A percentile compares a stretch with the other conserved stretches of the same genome.
phyloP scores from a whole-genome alignment of 1,140 invertebrate genomes.

The Brachionus sp. region DNA sequence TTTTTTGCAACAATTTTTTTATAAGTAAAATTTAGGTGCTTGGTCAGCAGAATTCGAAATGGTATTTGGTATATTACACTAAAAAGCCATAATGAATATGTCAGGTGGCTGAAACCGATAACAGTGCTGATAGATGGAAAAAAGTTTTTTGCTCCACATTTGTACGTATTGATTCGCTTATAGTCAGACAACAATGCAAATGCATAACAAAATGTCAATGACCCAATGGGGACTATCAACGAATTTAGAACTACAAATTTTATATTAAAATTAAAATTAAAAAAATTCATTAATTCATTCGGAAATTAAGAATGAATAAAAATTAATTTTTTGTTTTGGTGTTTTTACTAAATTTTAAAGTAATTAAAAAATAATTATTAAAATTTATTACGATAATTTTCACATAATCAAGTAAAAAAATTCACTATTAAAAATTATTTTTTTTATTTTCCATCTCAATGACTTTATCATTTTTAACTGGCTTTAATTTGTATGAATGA shows the following conservation, averaged over 20 bases:
- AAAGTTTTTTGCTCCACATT: conserved; percentile 18
- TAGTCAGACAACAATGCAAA: background rate
- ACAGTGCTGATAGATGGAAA: background rate
- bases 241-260: background rate
- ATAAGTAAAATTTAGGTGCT: background rate
- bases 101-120: background rate
- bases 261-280: conserved; percentile 13
- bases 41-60: background rate
- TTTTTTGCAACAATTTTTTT: conserved; percentile 2
- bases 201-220: background rate
- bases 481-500: background rate
- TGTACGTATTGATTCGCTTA: background rate
- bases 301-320: background rate
- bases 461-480: background rate
- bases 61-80: background rate
- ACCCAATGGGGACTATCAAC: background rate
- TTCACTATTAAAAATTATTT: background rate
- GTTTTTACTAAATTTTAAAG: background rate
- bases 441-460: background rate
- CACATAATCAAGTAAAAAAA: background rate
- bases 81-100: background rate
- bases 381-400: conserved; percentile 7
- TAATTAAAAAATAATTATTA: background rate
- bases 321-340: background rate
- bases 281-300: background rate